Evolutionary conservation across 2,113 vertebrate species (phyloP), one percentile per base, ranked within the genome.

Genomic region (Recurvirostra avosetta): DNA sequence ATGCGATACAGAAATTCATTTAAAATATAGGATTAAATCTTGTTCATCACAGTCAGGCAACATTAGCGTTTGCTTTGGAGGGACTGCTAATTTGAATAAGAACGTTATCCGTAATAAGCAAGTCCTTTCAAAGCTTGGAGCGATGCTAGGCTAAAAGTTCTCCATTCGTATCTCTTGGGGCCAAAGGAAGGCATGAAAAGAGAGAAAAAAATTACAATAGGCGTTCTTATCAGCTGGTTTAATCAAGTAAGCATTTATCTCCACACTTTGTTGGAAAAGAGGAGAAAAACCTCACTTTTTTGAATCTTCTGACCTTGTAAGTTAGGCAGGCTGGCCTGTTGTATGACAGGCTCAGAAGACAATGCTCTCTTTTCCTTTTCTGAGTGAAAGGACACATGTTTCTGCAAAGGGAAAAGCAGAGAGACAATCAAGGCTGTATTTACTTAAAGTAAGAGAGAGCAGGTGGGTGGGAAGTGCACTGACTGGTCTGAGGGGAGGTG

Each of bases 211-310:
- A 61, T 61, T 43, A 88, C 81, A 76, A 32, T 36, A 80, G 68
- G 15, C 20, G 17, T 67, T 86, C 68, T 91, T 92, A 95, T 95
- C 96, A 56, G 1, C 52, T 90, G 55, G 8, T 65, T 92, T 93
- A 90, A 95, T 96, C 95, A 72, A 85, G 74, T 34, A 68, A 95
- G 61, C 38, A 52, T 73, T 94, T 93, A 84, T 61, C 79, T 67
- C 52, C 63, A 36, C 22, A 17, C 30, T 89, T 75, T 1, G 0
- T 34, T 72, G 50, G 34, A 40, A 74, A 90, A 81, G 47, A 86
- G 38, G 65, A 90, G 71, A 34, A 90, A 86, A 74, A 45, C 18
- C 27, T 92, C 29, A 11, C 25, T 81, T 81, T 45, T 86, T 27
- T 71, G 20, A 74, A 22, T 89, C 34, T 75, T 61, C 82, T 92